Evolutionary conservation across 2,797 vertebrate genomes (phyloP).

Genomic region (Scyliorhinus canicula): DNA sequence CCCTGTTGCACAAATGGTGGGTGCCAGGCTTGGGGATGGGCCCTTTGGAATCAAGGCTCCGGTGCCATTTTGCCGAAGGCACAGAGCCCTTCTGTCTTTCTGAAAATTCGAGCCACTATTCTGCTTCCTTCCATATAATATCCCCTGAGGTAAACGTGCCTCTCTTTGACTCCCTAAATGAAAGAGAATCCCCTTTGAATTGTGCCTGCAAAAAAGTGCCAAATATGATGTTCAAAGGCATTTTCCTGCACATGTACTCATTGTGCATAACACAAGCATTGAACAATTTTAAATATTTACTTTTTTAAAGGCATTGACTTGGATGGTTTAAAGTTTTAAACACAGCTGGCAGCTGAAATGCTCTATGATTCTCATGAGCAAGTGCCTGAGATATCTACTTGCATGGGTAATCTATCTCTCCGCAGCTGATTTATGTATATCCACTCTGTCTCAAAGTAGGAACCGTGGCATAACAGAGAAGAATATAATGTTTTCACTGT

Average conservation of each 20-base stretch:
- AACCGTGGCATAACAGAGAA: not conserved
- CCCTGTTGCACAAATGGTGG: no score
- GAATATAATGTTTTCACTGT: constrained; percentile 11
- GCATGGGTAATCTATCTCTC: constrained; percentile 25
- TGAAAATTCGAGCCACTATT: not conserved
- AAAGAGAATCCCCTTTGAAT: not conserved
- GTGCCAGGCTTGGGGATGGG: no score
- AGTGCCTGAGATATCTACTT: constrained; percentile 26
- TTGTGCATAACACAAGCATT: not conserved
- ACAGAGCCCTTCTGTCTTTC: no score
- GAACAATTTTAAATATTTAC: not conserved
- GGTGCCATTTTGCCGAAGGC: no score
- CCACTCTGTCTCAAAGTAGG: not conserved
- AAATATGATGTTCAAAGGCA: not conserved
- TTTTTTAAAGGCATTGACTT: not conserved
- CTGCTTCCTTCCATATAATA: not conserved
- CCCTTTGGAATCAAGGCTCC: no score
- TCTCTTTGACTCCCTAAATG: not conserved
- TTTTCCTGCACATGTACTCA: not conserved
- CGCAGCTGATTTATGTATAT: constrained; percentile 27
- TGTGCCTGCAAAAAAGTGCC: not conserved
- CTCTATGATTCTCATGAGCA: not conserved
- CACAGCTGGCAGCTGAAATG: not conserved
- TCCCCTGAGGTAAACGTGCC: not conserved
- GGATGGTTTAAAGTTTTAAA: not conserved